Evolutionary conservation across 2,797 vertebrate species (phyloP).

Genomic region (Pterois miles): DNA sequence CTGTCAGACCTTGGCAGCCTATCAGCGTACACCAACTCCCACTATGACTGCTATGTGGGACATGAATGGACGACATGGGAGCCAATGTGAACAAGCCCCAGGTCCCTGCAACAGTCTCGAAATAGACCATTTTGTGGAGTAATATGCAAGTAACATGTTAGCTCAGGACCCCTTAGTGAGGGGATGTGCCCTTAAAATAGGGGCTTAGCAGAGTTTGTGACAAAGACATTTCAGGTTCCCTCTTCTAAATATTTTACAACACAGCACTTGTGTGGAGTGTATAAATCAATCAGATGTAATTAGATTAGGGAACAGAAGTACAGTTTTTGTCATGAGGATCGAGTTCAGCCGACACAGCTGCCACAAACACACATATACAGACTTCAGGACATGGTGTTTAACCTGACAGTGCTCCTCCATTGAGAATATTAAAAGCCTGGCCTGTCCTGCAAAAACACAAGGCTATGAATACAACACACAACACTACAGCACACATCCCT

Average conservation of each 20-base stretch:
- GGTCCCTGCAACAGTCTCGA: slow-evolving; percentile 57
- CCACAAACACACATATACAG: background rate
- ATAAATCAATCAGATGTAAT: slow-evolving; percentile 7
- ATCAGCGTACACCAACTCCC: slow-evolving; percentile 77
- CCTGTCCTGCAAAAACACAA: background rate
- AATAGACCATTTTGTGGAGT: slow-evolving; percentile 61
- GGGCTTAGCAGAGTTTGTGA: background rate
- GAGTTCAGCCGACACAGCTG: background rate
- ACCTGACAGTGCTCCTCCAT: background rate
- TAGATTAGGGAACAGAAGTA: background rate
- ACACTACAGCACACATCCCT: background rate
- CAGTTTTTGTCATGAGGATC: background rate
- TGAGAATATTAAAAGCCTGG: background rate
- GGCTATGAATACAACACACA: background rate
- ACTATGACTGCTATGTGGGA: slow-evolving; percentile 37
- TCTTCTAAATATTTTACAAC: background rate
- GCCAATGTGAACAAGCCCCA: slow-evolving; percentile 68
- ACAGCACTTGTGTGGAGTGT: background rate
- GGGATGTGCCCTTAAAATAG: background rate
- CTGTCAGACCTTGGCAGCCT: slow-evolving; percentile 65
- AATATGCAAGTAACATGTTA: slow-evolving; percentile 31
- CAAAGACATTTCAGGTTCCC: background rate
- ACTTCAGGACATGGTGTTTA: background rate
- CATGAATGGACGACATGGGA: slow-evolving; percentile 67
- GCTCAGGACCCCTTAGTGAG: slow-evolving; percentile 7